Evolutionary conservation across 2,888 invertebrate species (phyloP), one percentile per base, ranked within the genome.

Genomic region (Octonoba sinensis): DNA sequence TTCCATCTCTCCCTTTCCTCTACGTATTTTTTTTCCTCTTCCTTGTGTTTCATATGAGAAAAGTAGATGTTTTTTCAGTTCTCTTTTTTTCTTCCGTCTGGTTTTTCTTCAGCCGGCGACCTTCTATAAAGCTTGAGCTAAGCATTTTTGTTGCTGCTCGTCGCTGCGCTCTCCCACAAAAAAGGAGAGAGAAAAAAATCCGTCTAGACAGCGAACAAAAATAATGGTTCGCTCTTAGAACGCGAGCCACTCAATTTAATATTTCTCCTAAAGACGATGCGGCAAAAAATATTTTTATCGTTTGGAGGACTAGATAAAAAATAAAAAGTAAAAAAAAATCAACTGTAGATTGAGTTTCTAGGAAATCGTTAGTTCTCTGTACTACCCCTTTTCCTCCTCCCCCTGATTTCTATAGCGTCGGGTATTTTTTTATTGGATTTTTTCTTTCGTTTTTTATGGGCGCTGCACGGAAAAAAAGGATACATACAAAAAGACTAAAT

Each of bases 121-220:
- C 27, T 47, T 36, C 36, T 36, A 36, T 36, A 4, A 36, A 36
- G 36, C 6, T 6, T 36, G 36, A 36, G 36, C 36, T 36, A 36
- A 36, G 36, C 44, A 44, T 74, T 74, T 74, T 75, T 67, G 66
- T 56, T 67, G 65, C 72, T 73, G 79, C 72, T 36, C 79, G 79
- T 79, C 79, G 67, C 44, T 56, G 70, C 47, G 44, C 44, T 44
- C 36, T 56, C 36, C 46, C 18, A 44, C 15, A 44, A 8, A 36
- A 36, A 36, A 36, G 36, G 6, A 36, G 3, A 36, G 11, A 36
- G 36, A 8, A 8, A 36, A 36, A 36, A 36, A 36, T 69, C 57
- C 49, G 78, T 78, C 79, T 79, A 79, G 79, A 79, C 79, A 47
- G 67, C 24, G 66, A 79, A 60, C 60, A 79, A 79, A 79, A 79